A percentile compares a stretch with the other conserved stretches of the same genome.
Evolutionary conservation across 1,140 invertebrate species (phyloP).

Genomic region (Delia radicum): DNA sequence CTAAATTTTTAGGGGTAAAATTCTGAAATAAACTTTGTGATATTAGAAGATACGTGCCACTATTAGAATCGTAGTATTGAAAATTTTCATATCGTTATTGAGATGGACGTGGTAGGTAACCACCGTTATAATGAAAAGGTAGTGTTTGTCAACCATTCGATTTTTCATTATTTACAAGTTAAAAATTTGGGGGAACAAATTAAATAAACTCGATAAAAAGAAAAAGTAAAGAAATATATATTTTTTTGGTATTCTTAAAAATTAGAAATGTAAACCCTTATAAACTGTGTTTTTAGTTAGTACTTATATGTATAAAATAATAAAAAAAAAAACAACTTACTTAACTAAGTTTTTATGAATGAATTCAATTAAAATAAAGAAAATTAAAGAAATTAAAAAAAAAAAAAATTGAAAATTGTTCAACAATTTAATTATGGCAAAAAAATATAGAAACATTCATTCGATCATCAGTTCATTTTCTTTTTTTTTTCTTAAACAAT

Average conservation of each 20-base stretch:
- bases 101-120: too few relatives aligned
- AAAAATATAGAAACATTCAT: neutral
- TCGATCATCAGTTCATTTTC: neutral
- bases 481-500: neutral
- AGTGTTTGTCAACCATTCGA: too few relatives aligned
- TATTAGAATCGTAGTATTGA: too few relatives aligned
- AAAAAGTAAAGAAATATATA: neutral
- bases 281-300: neutral
- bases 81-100: too few relatives aligned
- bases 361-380: neutral
- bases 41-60: too few relatives aligned
- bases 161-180: slow-evolving; percentile 13
- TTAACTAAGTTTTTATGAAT: neutral
- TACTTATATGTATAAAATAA: neutral
- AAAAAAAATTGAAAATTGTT: neutral
- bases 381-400: neutral
- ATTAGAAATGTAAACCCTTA: neutral
- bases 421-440: slow-evolving; percentile 17
- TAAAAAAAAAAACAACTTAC: neutral
- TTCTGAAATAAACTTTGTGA: too few relatives aligned
- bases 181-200: too few relatives aligned
- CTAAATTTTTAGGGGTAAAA: too few relatives aligned
- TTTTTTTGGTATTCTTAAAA: neutral
- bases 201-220: too few relatives aligned
- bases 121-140: neutral